phyloP scores from a whole-genome alignment of 1,140 invertebrate species.

The Tetragnatha versicolor region DNA sequence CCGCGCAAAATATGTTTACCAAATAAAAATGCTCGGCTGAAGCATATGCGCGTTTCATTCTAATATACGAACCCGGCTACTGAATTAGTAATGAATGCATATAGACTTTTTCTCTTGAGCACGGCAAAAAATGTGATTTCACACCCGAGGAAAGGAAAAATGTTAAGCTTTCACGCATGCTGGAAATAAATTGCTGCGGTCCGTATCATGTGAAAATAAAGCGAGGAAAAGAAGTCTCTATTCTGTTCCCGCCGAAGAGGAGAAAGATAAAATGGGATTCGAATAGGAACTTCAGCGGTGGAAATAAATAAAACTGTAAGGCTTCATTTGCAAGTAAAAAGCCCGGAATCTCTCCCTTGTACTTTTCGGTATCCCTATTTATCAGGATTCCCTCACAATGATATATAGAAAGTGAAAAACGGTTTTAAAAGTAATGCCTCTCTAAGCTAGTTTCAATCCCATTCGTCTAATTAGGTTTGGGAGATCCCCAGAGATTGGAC shows the following conservation, averaged over 20 bases:
- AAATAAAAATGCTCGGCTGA: no score
- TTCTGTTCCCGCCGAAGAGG: constrained; percentile 18
- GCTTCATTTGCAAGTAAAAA: constrained; percentile 48
- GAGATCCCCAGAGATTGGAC: no score
- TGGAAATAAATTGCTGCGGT: constrained; percentile 40
- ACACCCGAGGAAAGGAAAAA: no score
- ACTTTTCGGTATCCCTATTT: constrained; percentile 36
- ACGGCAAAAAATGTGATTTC: no score
- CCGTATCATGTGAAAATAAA: constrained; percentile 2
- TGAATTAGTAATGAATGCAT: no score
- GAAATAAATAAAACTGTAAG: constrained; percentile 38
- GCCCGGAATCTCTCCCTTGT: constrained; percentile 30
- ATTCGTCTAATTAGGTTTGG: constrained; percentile 27
- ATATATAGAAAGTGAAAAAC: constrained; percentile 26
- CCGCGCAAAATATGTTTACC: no score
- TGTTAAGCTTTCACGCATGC: no score
- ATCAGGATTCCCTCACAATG: constrained; percentile 22
- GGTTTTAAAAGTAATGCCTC: constrained; percentile 28
- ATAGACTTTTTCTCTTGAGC: no score
- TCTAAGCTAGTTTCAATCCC: constrained; percentile 1
- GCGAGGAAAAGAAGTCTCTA: constrained; percentile 4
- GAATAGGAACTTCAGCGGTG: constrained; percentile 19
- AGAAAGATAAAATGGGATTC: constrained; percentile 39
- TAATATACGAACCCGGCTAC: no score
- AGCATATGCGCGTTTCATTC: no score